These are phyloP conservation scores for Campylomormyrus tamandua DNA, from an alignment of 2,113 vertebrate genomes.

Conservation along the genomic window DNA sequence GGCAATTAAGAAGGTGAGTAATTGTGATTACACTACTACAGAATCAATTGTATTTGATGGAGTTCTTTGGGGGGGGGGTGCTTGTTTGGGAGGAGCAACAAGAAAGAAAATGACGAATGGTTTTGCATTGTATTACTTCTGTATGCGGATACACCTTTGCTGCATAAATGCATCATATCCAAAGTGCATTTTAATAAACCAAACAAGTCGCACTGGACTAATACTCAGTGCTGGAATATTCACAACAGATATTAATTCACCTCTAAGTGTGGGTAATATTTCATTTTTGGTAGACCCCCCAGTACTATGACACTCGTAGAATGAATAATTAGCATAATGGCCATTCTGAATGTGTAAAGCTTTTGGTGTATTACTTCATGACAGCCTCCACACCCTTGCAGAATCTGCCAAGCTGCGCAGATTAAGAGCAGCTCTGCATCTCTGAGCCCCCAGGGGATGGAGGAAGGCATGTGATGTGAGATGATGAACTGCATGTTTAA, in stretches of 20 bases:
- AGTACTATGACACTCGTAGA: neutral
- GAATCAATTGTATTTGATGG: slow-evolving; percentile 87
- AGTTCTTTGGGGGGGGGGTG: slow-evolving; percentile 64
- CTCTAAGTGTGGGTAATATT: neutral
- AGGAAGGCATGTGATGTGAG: neutral
- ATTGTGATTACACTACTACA: slow-evolving; percentile 89
- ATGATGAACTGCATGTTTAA: neutral
- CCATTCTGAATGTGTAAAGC: neutral
- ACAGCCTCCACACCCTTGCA: neutral
- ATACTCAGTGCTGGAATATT: neutral
- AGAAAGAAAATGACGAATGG: slow-evolving; percentile 54
- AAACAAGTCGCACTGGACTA: neutral
- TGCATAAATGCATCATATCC: neutral
- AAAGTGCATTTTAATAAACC: neutral
- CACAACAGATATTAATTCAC: neutral
- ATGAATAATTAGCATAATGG: neutral
- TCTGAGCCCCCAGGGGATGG: neutral
- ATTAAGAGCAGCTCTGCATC: neutral
- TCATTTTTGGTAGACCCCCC: neutral
- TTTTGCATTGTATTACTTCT: slow-evolving; percentile 1
- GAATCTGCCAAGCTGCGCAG: neutral
- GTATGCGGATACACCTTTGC: neutral
- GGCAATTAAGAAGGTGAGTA: slow-evolving; percentile 93
- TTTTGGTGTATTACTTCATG: neutral
- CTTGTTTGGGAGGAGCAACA: slow-evolving; percentile 57